phyloP scores from a whole-genome alignment of 2,888 invertebrate genomes.

The Drosophila neoperkinsi region DNA sequence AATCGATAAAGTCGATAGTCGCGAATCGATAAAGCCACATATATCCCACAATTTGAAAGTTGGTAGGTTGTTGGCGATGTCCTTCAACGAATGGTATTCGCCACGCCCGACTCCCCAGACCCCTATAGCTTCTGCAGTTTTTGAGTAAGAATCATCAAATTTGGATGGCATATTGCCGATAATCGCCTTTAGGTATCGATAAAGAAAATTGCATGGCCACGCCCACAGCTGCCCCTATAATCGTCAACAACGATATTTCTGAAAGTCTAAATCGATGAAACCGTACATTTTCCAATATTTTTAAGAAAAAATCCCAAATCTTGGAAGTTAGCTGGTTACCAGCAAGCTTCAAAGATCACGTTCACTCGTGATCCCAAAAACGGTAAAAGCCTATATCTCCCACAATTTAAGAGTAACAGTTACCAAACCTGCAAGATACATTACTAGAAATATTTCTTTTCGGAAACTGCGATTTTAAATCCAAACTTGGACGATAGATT shows the following conservation, averaged over 20 bases:
- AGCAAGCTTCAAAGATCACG: no score
- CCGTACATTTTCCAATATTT: background rate
- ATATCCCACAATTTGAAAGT: background rate
- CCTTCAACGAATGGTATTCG: background rate
- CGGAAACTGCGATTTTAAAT: background rate
- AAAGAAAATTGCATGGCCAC: background rate
- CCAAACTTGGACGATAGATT: background rate
- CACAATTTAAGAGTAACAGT: background rate
- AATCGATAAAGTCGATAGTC: background rate
- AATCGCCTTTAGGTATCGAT: no score
- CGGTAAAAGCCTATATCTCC: background rate
- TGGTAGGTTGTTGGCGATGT: background rate
- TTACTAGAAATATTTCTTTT: background rate
- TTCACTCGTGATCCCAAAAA: no score
- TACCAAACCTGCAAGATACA: background rate
- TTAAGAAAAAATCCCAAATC: background rate
- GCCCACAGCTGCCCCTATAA: background rate
- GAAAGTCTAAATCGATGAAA: background rate
- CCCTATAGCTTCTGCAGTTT: background rate
- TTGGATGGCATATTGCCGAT: background rate
- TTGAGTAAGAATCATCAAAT: background rate
- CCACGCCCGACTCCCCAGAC: background rate
- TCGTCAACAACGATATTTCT: background rate
- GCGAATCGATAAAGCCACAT: background rate
- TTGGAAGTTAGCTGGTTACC: no score